These are phyloP conservation scores for Plutella xylostella DNA, from an alignment of 2,888 invertebrate genomes.

Conservation along the genomic window DNA sequence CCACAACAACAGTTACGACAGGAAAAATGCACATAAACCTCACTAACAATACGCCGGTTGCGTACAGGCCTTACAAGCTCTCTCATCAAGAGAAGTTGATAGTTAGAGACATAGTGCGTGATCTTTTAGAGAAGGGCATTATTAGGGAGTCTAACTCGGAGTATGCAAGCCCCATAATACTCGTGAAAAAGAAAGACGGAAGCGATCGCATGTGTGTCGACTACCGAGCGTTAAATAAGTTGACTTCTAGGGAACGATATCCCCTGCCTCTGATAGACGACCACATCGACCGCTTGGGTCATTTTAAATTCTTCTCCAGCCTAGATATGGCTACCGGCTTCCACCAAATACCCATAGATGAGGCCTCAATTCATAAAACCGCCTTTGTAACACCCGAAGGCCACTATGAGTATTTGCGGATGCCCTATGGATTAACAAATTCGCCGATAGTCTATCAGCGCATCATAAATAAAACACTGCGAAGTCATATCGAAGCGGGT, in stretches of 20 bases:
- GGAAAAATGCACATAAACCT: no score
- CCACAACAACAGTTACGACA: no score
- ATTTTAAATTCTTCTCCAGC: not conserved
- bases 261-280: not conserved
- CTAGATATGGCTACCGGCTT: not conserved
- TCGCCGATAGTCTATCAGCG: not conserved
- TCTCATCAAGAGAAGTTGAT: not conserved
- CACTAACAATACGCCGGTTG: no score
- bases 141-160: not conserved
- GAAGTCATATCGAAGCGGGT: constrained; percentile 7
- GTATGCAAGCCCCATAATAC: not conserved
- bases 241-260: constrained; percentile 1
- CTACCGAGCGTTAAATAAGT: not conserved
- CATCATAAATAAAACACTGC: not conserved
- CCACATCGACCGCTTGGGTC: not conserved
- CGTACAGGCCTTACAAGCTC: not conserved
- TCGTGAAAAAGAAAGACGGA: not conserved
- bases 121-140: not conserved
- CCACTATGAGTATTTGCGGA: not conserved
- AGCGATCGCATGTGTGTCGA: no score
- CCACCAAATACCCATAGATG: not conserved
- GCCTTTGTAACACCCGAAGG: not conserved
- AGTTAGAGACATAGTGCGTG: not conserved
- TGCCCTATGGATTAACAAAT: not conserved
- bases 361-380: not conserved